Percentiles rank a stretch among this genome's conserved stretches.
Evolutionary conservation across 1,140 invertebrate genomes (phyloP).

Genomic region (Pseudomyrmex cubaensis): DNA sequence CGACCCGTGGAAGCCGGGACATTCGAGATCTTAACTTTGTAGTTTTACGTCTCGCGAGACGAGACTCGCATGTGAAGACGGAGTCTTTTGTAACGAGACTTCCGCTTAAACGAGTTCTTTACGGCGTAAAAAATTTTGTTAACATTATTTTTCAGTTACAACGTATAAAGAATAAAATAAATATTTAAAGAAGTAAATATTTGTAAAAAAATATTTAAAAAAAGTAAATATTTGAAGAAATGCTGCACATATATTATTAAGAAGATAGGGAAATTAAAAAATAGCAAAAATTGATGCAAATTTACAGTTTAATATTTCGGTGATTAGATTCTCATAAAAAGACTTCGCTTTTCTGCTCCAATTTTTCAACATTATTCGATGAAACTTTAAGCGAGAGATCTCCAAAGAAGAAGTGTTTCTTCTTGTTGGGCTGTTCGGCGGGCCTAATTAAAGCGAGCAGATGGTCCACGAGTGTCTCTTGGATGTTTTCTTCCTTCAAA

Average conservation of each 20-base stretch:
- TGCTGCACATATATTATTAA: too few species aligned
- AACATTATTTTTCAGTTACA: too few species aligned
- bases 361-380: background rate
- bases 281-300: background rate
- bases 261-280: background rate
- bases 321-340: background rate
- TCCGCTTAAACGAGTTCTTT: background rate
- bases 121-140: background rate
- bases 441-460: constrained; percentile 70
- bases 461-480: constrained; percentile 56
- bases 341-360: background rate
- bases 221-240: background rate
- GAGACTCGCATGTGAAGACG: background rate
- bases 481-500: constrained; percentile 31
- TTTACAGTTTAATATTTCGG: background rate
- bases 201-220: too few species aligned
- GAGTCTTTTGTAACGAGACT: background rate
- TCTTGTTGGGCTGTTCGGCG: constrained; percentile 33
- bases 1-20: constrained; percentile 14
- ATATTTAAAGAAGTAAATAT: background rate
- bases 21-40: constrained; percentile 29
- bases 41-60: background rate
- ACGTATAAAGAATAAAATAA: background rate
- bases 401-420: constrained; percentile 38
- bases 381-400: background rate